A percentile compares a stretch with the other conserved stretches of the same genome.
phyloP scores from a whole-genome alignment of 1,140 invertebrate species.

The Homalodisca vitripennis region DNA sequence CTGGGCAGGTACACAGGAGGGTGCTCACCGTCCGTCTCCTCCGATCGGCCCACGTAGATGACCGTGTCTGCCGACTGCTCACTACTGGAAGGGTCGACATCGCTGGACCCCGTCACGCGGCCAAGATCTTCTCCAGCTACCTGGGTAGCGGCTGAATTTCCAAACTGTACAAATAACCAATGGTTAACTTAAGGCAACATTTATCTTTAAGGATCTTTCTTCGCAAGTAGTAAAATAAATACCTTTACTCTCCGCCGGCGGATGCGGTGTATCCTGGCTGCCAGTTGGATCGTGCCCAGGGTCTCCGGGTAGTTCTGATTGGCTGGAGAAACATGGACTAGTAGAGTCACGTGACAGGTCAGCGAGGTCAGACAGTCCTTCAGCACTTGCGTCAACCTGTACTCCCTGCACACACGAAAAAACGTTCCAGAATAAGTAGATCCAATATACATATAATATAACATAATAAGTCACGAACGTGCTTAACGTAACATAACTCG shows the following conservation, averaged over 20 bases:
- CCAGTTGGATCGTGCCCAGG: slow-evolving; percentile 88
- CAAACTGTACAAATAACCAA: not conserved
- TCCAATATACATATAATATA: too few species aligned
- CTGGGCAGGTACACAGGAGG: slow-evolving; percentile 67
- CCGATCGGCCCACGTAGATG: slow-evolving; percentile 87
- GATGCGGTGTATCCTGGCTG: slow-evolving; percentile 90
- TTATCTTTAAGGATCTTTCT: too few species aligned
- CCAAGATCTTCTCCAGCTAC: slow-evolving; percentile 67
- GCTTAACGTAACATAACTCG: too few species aligned
- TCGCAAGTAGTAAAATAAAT: too few species aligned
- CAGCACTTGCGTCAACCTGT: slow-evolving; percentile 87
- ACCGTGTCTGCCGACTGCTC: slow-evolving; percentile 95
- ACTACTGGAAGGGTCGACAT: slow-evolving; percentile 92
- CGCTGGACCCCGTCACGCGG: slow-evolving; percentile 68
- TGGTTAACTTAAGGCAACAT: not conserved
- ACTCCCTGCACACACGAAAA: slow-evolving; percentile 61
- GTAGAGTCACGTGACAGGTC: slow-evolving; percentile 92
- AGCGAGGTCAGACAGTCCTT: slow-evolving; percentile 90
- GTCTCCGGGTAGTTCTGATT: slow-evolving; percentile 88
- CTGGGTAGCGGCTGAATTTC: slow-evolving; percentile 4
- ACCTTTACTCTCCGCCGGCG: slow-evolving; percentile 69
- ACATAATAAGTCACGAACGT: too few species aligned
- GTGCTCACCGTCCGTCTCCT: slow-evolving; percentile 89
- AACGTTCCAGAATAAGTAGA: too few species aligned
- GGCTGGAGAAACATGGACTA: slow-evolving; percentile 88